phyloP scores from a whole-genome alignment of 2,888 invertebrate species.

The Ecliptopera silaceata region DNA sequence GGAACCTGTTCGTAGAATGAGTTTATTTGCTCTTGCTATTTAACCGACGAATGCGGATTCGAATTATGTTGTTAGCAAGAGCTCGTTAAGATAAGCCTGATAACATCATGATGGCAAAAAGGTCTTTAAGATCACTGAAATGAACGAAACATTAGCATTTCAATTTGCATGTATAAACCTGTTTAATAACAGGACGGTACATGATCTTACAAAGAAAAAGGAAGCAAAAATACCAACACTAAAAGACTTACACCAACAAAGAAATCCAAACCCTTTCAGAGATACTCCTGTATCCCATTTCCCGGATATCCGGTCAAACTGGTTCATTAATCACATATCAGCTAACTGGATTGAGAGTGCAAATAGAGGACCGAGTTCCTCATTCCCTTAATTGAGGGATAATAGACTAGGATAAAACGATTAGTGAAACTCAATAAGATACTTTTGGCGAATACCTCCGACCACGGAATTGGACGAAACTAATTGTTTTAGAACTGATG shows the following conservation, averaged over 20 bases:
- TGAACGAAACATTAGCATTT: slow-evolving; percentile 15
- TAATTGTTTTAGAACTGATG: slow-evolving; percentile 19
- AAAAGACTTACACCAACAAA: neutral
- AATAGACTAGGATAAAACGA: slow-evolving; percentile 30
- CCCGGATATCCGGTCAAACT: slow-evolving; percentile 47
- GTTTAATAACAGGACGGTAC: neutral
- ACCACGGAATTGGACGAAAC: neutral
- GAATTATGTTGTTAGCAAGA: slow-evolving; percentile 26
- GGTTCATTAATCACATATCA: slow-evolving; percentile 69
- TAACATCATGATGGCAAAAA: slow-evolving; percentile 12
- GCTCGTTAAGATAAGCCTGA: slow-evolving; percentile 22
- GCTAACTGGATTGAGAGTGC: slow-evolving; percentile 58
- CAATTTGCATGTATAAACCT: slow-evolving; percentile 13
- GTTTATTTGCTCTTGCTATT: slow-evolving; percentile 14
- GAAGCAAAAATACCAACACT: neutral
- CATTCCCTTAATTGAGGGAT: slow-evolving; percentile 19
- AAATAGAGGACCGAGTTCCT: slow-evolving; percentile 38
- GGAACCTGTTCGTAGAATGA: slow-evolving; percentile 41
- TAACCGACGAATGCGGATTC: slow-evolving; percentile 15
- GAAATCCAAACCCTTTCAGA: slow-evolving; percentile 32
- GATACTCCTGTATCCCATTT: slow-evolving; percentile 37
- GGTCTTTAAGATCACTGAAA: slow-evolving; percentile 8
- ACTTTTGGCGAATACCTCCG: slow-evolving; percentile 19
- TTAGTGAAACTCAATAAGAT: slow-evolving; percentile 27
- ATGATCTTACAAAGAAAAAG: neutral